Evolutionary conservation across 1,140 invertebrate species (phyloP), one percentile per base, ranked within the genome.

Genomic region (Ptiloglossa arizonensis): DNA sequence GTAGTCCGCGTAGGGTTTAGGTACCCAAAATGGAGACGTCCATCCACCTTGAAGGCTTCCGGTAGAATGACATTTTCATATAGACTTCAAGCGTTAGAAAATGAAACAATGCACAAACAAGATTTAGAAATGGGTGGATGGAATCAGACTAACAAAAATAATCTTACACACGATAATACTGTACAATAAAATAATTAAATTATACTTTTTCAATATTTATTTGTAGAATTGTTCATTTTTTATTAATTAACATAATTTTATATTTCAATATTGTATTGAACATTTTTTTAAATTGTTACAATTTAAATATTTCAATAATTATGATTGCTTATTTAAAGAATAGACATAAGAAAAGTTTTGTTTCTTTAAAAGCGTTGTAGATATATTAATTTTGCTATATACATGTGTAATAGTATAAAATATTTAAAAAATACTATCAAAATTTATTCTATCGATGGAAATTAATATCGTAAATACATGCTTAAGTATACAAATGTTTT

Each of bases 121-220:
- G 93, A 95, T 68, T 92, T 95, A 70, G 93, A 94, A 82, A 89
- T 93, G 88, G 89, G 88, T 27, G 92, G 92, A 6, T 93, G 92
- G 92, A 90, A 80, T 2, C 72, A 88, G 11, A 57, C 75, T 19
- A 86, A 86, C 0, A 75, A 78, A 67, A 86, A 86, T 56, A 89
- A 86, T 80, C 29, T 89, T 11, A 76, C 84, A 29, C 48, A 56
- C 11, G 75, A 32, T 2, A 66, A 60, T 69, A 32, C 8, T 57
- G 35, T 27, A 35, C 35, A 52, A 11, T 57, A 19, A 74, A 50
- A 38, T 17, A 3, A 68, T 46, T 22, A 22, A 56, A 17, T 35
- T 41, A 38, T 41, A 19, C n/a, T 41, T 44, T 44, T 22, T 15
- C 4, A 64, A 35, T 52, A 38, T 66, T 73, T 73, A 66, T 73